Percentiles rank a stretch among this genome's conserved stretches.
Evolutionary conservation across 2,797 vertebrate genomes (phyloP).

Genomic region (Meriones psammophilus): DNA sequence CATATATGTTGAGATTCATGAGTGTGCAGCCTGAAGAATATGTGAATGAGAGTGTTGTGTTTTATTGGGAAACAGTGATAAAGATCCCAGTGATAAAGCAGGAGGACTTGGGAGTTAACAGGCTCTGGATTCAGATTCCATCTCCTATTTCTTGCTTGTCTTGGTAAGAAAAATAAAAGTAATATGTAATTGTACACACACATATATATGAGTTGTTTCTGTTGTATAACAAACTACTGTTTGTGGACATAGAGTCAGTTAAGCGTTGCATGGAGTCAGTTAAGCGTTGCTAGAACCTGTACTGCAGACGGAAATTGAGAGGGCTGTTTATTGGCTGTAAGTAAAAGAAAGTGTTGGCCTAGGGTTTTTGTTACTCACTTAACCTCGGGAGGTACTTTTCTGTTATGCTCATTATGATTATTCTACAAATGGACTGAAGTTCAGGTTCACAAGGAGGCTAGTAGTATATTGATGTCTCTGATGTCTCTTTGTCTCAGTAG

Average conservation of each 20-base stretch:
- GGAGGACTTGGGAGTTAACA: background rate
- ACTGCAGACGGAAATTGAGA: background rate
- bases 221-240: background rate
- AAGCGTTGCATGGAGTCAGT: background rate
- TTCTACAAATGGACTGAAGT: background rate
- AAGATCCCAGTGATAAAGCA: background rate
- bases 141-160: background rate
- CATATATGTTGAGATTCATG: background rate
- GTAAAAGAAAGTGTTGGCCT: background rate
- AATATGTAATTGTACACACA: background rate
- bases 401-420: background rate
- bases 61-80: background rate
- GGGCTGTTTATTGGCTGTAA: background rate
- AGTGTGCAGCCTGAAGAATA: background rate
- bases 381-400: background rate
- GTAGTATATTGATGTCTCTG: background rate
- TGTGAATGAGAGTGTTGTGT: background rate
- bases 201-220: background rate
- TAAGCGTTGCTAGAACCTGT: background rate
- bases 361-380: slow-evolving; percentile 20
- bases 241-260: background rate
- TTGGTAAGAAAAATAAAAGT: background rate
- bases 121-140: background rate
- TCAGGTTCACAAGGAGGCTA: background rate
- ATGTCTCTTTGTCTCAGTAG: background rate